Evolutionary conservation across 35 echinoderm and acorn worm genomes (phyloP), one percentile per base, ranked within the genome.

Genomic region (Stichopus chloronotus): DNA sequence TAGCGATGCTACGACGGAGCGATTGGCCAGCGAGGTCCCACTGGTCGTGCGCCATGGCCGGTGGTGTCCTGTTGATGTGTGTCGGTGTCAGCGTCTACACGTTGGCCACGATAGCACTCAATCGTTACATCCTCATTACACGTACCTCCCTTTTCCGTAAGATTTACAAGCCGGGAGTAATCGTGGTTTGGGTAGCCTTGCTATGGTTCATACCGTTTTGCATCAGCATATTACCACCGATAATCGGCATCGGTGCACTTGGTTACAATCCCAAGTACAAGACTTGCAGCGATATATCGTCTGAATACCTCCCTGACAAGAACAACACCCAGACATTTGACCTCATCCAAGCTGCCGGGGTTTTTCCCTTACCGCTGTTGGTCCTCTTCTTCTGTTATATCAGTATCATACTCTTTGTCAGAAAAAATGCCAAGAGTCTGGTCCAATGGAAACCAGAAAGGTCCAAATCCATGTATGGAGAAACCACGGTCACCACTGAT

Each of bases 381-480:
- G 83, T 98, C 25, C 93, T 98, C 58, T 90, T 95, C 16, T 92
- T 91, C 25, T 94, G 63, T 53, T 98, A 98, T 58, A 55, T 94
- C 30, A 87, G 78, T 54, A 93, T 98, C 72, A 92, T 93, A 58
- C 52, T 91, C 56, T 84, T 92, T 57, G 90, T 98, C 8, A 84
- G 94, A 10, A 91, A 91, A 52, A 91, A 79, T 20, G 52, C 90
- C 3, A 77, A 91, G 55, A 91, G 78, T 24, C 69, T 91, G 9
- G n/a, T 57, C 8, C 76, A 91, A 9, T 91, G 72, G 43, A 91
- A 65, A 52, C 16, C 12, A 20, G 90, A 91, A 53, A 76, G 30
- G 21, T 53, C 90, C 3, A 91, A 91, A 20, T 91, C 90, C 16
- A 56, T 78, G 52, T 91, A 57, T 55, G 76, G 90, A 16, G 90